Base-by-base conservation (phyloP, 2,113 vertebrate genomes). In the Petromus typicus region DNA sequence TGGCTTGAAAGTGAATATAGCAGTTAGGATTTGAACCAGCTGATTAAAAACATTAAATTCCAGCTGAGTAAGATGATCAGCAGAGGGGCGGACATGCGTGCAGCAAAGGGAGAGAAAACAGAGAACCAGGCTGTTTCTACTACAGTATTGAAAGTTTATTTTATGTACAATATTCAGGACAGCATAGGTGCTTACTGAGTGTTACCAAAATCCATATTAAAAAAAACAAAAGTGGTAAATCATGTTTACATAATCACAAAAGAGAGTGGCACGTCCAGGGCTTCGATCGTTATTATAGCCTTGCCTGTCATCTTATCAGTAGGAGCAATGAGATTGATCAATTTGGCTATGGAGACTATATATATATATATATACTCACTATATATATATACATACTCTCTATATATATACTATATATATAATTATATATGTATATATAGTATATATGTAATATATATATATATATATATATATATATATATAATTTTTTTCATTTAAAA, bases 141-240 rank as follows among this genome's bases (percentile, higher is more conserved):
- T 54, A 40, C 18, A 84, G 34, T 76, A 64, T 11, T 37, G 69
- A 61, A 84, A 71, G n/a, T 63, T 83, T 57, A 81, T 81, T 69
- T 94, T 91, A 45, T 84, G 11, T 59, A 86, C 87, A 76, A 27
- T 81, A 92, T 81, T 84, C 34, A 76, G 69, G 90, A 69, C 4
- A 40, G 12, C 64, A 34, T 76, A 76, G 14, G 27, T 32, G 13
- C 34, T 78, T 79, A 18, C 18, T 48, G 79, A 88, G 25, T 64
- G 64, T n/a, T 75, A 22, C 30, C 51, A 25, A 90, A 93, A 85
- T 40, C 25, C 71, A 73, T 37, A 13, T 16, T 59, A 89, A 48
- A 23, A 61, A 88, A 89, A 73, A 45, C 8, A 32, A 84, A 84
- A 88, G 34, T 25, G 86, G 30, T n/a, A n/a, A 61, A 43, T 79